Evolutionary conservation across 2,888 invertebrate genomes (phyloP).

Genomic region (Pocota personata): DNA sequence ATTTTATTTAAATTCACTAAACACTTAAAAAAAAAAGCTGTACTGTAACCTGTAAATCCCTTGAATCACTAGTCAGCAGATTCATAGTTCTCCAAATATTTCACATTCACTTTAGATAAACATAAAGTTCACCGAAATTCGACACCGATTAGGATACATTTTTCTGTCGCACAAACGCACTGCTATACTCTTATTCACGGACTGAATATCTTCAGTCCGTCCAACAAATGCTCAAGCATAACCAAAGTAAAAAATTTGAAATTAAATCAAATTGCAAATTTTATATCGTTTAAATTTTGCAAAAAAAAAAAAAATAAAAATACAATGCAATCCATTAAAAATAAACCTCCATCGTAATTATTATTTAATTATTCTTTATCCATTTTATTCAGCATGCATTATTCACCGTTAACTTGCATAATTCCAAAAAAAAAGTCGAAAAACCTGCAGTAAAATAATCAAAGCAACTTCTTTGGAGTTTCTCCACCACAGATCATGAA

Average conservation of each 20-base stretch:
- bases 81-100: not conserved
- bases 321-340: not conserved
- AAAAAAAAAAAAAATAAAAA: not conserved
- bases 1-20: too few relatives aligned
- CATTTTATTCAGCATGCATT: not conserved
- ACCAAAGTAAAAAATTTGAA: not conserved
- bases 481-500: constrained; percentile 10
- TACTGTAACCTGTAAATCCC: not conserved
- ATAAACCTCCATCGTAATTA: not conserved
- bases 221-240: constrained; percentile 17
- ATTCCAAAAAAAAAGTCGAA: not conserved
- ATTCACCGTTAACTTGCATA: constrained; percentile 7
- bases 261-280: constrained; percentile 30
- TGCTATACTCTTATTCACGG: not conserved
- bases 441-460: not conserved
- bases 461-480: not conserved
- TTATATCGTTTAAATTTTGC: constrained; percentile 13
- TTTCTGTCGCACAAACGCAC: not conserved
- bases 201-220: not conserved
- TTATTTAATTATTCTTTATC: not conserved
- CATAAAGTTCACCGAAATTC: not conserved
- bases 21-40: too few relatives aligned
- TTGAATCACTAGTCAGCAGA: not conserved
- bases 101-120: not conserved
- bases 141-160: not conserved